Evolutionary conservation across 2,888 invertebrate species (phyloP).

Genomic region (Steromphala cineraria): DNA sequence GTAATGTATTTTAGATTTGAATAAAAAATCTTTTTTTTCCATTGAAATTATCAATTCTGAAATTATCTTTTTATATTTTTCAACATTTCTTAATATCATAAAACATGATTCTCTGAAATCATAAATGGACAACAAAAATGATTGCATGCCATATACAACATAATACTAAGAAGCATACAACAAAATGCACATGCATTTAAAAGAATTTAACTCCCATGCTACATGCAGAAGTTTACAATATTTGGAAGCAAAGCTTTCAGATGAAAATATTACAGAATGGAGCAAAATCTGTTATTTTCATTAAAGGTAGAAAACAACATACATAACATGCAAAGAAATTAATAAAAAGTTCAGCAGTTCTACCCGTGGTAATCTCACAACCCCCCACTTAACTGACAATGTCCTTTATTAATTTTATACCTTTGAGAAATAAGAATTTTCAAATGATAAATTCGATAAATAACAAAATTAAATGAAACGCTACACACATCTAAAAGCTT

Average conservation of each 20-base stretch:
- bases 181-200: conserved; percentile 8
- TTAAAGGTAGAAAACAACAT: neutral
- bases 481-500: too few relatives aligned
- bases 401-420: neutral
- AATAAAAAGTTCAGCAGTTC: conserved; percentile 1
- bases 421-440: too few relatives aligned
- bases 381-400: neutral
- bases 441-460: too few relatives aligned
- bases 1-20: too few relatives aligned
- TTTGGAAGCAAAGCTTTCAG: neutral
- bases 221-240: neutral
- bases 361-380: neutral
- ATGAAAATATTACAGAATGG: neutral
- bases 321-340: neutral
- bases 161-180: neutral
- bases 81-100: too few relatives aligned
- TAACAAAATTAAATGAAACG: too few relatives aligned
- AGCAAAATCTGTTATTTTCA: neutral
- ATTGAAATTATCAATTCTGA: too few relatives aligned
- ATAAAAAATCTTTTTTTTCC: too few relatives aligned
- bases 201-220: neutral
- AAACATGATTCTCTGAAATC: neutral
- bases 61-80: too few relatives aligned
- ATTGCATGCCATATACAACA: neutral
- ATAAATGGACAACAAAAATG: neutral